phyloP scores from a whole-genome alignment of 2,888 invertebrate genomes.

The Pterobdella sp. region DNA sequence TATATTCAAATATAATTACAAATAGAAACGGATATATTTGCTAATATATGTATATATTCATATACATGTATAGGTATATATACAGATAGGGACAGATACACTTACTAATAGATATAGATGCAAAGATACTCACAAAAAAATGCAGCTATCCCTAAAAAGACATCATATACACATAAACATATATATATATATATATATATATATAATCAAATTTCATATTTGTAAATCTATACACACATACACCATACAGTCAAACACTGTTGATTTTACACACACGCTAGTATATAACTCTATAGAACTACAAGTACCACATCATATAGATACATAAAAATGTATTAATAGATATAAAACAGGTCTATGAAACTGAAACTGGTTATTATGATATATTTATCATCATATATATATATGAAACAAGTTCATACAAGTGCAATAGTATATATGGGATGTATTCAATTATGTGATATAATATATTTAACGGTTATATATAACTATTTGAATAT shows the following conservation, averaged over 20 bases:
- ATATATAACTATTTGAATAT: no score
- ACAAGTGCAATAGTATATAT: no score
- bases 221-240: slow-evolving; percentile 13
- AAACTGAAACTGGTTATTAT: no score
- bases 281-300: no score
- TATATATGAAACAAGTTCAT: no score
- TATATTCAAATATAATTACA: slow-evolving; percentile 8
- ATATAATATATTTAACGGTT: no score
- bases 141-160: no score
- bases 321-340: neutral
- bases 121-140: slow-evolving; percentile 18
- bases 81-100: slow-evolving; percentile 3
- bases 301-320: neutral
- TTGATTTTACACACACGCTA: no score
- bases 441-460: no score
- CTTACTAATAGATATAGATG: slow-evolving; percentile 13
- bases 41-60: slow-evolving; percentile 12
- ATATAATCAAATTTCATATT: slow-evolving; percentile 11
- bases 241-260: no score
- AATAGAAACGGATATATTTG: slow-evolving; percentile 8
- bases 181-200: slow-evolving; percentile 15
- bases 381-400: no score
- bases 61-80: slow-evolving; percentile 13
- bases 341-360: neutral
- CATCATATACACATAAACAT: slow-evolving; percentile 15